Evolutionary conservation across 2,888 invertebrate species (phyloP), one percentile per base, ranked within the genome.

Genomic region (Drosophila subquinaria): DNA sequence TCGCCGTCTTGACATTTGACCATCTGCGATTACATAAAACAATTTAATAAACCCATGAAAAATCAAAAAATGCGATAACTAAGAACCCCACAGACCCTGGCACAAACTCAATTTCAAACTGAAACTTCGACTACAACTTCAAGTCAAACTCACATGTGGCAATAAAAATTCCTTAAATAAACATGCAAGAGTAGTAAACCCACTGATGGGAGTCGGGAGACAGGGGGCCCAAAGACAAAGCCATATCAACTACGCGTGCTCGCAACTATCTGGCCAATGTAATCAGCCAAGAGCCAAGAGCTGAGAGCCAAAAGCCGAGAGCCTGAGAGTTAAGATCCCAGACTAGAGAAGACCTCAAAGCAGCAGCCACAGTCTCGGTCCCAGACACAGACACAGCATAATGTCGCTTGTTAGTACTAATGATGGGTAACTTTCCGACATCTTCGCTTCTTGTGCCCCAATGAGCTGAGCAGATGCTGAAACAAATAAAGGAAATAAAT

Each of bases 391-490:
- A 40, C 33, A 23, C 40, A 52, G 67, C 82, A 78, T 86, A 89
- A 89, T 86, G 81, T 79, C 71, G 82, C 86, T 89, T 89, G 86
- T 86, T 86, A 86, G 86, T 79, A 89, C 89, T 89, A 86, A 89
- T 89, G 86, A 86, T 89, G 88, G 87, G 72, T 76, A 69, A 73
- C 73, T 65, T 52, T 59, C 50, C 62, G 51, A 61, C 69, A 66
- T 64, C 55, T 61, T 55, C 40, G 60, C 60, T 47, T 50, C 57
- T 61, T 68, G 40, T 56, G 36, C 50, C 51, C 42, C 76, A 61
- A 53, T 50, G 51, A 53, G 43, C 36, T 35, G 35, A 69, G 55
- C 57, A 79, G 55, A 72, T 64, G 62, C 69, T 66, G 56, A 75
- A 67, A 75, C 50, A 63, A 75, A 62, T 70, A 45, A 61, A 65